These are phyloP conservation scores for Simalia tracyae DNA, from an alignment of 2,797 vertebrate species.

Conservation along the genomic window DNA sequence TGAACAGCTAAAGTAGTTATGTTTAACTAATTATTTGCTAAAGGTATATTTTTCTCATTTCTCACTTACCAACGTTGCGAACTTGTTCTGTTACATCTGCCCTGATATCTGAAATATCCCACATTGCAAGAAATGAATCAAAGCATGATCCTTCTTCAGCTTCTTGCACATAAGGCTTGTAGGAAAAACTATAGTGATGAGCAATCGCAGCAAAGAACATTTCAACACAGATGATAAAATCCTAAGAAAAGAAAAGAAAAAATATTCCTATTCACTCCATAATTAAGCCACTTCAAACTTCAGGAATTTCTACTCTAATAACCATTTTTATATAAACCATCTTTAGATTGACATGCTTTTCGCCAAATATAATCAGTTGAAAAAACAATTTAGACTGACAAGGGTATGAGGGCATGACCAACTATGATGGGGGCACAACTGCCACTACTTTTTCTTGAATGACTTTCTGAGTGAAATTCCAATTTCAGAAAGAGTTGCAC, in stretches of 20 bases:
- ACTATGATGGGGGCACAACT: not conserved
- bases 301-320: not conserved
- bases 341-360: not conserved
- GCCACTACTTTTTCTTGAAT: not conserved
- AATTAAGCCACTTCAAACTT: not conserved
- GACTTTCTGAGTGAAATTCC: not conserved
- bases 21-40: not conserved
- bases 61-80: slow-evolving; percentile 91
- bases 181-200: slow-evolving; percentile 95
- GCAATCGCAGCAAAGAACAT: slow-evolving; percentile 98
- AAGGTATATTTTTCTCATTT: not conserved
- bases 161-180: slow-evolving; percentile 96
- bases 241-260: slow-evolving; percentile 73
- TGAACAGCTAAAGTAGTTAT: not conserved
- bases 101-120: slow-evolving; percentile 95
- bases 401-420: not conserved
- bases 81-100: slow-evolving; percentile 98
- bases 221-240: slow-evolving; percentile 97
- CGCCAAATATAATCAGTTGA: not conserved
- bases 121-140: slow-evolving; percentile 97
- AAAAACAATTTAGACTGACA: not conserved
- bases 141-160: slow-evolving; percentile 96
- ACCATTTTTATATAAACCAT: not conserved
- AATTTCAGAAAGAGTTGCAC: not conserved
- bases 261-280: not conserved